A percentile compares a stretch with the other conserved stretches of the same genome.
These are phyloP conservation scores for Hycleus cichorii DNA, from an alignment of 1,140 invertebrate genomes.

Conservation along the genomic window DNA sequence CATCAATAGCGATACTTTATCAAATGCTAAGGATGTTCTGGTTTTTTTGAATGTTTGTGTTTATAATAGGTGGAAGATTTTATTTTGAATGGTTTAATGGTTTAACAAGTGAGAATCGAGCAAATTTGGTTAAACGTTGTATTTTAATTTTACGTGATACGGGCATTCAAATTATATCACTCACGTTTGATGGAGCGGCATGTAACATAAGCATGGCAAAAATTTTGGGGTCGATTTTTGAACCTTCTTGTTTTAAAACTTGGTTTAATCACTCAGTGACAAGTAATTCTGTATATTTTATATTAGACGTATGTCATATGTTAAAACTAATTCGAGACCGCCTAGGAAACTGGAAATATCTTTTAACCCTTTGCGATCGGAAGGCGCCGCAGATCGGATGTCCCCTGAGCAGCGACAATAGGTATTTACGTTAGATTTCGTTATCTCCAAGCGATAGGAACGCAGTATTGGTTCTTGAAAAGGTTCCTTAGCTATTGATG, in stretches of 20 bases:
- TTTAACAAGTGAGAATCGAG: slow-evolving; percentile 5
- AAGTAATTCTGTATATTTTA: slow-evolving; percentile 4
- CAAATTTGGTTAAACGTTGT: slow-evolving; percentile 12
- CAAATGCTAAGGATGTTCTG: slow-evolving; percentile 32
- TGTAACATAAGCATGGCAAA: slow-evolving; percentile 12
- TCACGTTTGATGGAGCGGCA: slow-evolving; percentile 22
- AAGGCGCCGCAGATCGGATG: too few species aligned
- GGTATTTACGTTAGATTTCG: too few species aligned
- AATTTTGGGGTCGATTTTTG: slow-evolving; percentile 11
- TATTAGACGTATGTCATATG: slow-evolving; percentile 15
- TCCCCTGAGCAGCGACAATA: too few species aligned
- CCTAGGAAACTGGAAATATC: not conserved
- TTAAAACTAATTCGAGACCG: slow-evolving; percentile 4
- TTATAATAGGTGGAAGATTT: slow-evolving; percentile 23
- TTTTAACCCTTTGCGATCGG: too few species aligned
- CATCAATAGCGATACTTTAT: slow-evolving; percentile 24
- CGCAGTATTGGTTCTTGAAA: too few species aligned
- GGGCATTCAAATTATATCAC: slow-evolving; percentile 5
- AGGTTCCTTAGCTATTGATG: too few species aligned
- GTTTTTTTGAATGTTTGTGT: slow-evolving; percentile 36
- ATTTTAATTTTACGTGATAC: slow-evolving; percentile 11
- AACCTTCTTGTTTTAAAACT: slow-evolving; percentile 10
- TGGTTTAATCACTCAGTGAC: slow-evolving; percentile 15
- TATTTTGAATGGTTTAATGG: slow-evolving; percentile 3
- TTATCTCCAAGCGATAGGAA: too few species aligned